A percentile compares a stretch with the other conserved stretches of the same genome.
Conservation (phyloP, 2,113 vertebrate species). For the Zeus faber region DNA sequence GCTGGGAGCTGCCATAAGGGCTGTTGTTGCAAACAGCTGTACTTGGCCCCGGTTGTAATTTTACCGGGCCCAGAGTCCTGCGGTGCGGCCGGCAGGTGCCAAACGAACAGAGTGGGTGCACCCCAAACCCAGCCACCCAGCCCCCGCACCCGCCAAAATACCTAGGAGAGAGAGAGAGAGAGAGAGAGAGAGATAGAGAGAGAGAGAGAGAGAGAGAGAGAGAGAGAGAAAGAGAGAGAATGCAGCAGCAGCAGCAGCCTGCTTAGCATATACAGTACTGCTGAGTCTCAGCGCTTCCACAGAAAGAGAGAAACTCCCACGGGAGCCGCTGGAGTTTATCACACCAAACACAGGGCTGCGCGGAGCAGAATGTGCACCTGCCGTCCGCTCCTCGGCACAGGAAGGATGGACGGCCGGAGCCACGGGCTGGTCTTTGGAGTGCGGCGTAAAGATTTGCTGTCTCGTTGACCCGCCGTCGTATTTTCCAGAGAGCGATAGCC, state of each 20-base stretch:
- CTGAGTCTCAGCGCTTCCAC: slow-evolving; percentile 7
- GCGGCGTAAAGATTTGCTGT: slow-evolving; percentile 34
- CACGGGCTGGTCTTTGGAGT: slow-evolving; percentile 14
- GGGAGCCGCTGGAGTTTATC: slow-evolving; percentile 31
- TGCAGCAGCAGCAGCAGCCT: neutral
- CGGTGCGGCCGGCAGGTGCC: slow-evolving; percentile 57
- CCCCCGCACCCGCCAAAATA: slow-evolving; percentile 42
- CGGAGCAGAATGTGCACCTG: slow-evolving; percentile 2
- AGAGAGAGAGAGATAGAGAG: neutral
- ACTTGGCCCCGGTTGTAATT: slow-evolving; percentile 40
- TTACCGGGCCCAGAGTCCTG: slow-evolving; percentile 40
- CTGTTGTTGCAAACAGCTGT: slow-evolving; percentile 50
- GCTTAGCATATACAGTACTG: slow-evolving; percentile 2
- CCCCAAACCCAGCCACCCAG: slow-evolving; percentile 15
- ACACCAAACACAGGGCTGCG: slow-evolving; percentile 10
- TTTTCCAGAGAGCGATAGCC: slow-evolving; percentile 20
- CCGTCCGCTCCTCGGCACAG: slow-evolving; percentile 1
- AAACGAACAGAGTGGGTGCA: slow-evolving; percentile 23
- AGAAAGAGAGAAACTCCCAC: slow-evolving; percentile 4
- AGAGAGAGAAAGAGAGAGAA: slow-evolving; percentile 12
- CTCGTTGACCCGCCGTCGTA: slow-evolving; percentile 34
- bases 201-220: slow-evolving; percentile 3
- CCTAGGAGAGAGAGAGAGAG: slow-evolving; percentile 28
- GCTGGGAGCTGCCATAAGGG: slow-evolving; percentile 23
- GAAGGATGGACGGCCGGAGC: slow-evolving; percentile 8